These are phyloP conservation scores for Catharus bicknelli DNA, from an alignment of 2,113 vertebrate genomes.

Conservation along the genomic window DNA sequence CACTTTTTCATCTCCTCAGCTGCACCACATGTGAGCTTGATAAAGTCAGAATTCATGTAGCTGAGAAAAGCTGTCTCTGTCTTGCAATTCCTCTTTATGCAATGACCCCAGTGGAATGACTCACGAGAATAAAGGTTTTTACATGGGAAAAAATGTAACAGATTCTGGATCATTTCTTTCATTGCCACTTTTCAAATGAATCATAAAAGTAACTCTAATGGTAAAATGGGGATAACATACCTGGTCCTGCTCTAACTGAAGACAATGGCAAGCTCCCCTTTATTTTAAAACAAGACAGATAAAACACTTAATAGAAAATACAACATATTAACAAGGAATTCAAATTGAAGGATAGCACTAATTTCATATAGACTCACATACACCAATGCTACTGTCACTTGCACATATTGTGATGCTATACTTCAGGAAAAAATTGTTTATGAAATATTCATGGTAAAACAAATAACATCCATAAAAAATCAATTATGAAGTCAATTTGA, in stretches of 20 bases:
- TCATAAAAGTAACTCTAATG: not conserved
- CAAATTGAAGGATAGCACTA: not conserved
- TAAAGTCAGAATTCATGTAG: not conserved
- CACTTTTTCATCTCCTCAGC: not conserved
- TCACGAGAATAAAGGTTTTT: conserved; percentile 27
- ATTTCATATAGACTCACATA: not conserved
- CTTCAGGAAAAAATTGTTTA: conserved; percentile 5
- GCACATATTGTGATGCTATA: not conserved
- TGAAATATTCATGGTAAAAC: conserved; percentile 56
- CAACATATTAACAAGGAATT: not conserved
- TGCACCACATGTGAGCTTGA: conserved; percentile 6
- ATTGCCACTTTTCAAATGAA: not conserved
- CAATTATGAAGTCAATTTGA: conserved; percentile 41
- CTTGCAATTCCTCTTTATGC: conserved; percentile 15
- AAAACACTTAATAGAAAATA: not conserved
- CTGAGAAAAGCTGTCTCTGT: not conserved
- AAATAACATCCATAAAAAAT: conserved; percentile 45
- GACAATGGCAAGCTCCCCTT: not conserved
- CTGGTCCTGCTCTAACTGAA: not conserved
- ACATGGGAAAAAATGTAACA: not conserved
- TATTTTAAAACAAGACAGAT: not conserved
- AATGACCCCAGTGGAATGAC: conserved; percentile 8
- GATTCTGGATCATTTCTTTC: conserved; percentile 1
- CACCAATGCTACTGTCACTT: not conserved
- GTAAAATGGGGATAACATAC: not conserved